Evolutionary conservation across 2,113 vertebrate genomes (phyloP).

Genomic region (Cepphus grylle): DNA sequence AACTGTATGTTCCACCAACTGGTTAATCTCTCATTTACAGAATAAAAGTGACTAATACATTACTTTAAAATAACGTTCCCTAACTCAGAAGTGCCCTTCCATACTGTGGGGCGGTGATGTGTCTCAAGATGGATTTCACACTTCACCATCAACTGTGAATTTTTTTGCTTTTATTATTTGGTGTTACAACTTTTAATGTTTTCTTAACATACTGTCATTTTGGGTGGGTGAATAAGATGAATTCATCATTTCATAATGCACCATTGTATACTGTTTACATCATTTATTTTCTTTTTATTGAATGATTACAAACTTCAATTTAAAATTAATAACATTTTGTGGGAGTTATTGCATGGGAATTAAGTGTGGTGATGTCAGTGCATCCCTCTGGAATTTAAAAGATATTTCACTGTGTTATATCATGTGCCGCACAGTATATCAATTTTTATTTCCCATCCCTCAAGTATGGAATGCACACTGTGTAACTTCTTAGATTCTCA

Average conservation of each 20-base stretch:
- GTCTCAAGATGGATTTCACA: slow-evolving; percentile 7
- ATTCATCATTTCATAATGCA: slow-evolving; percentile 50
- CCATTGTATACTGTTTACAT: slow-evolving; percentile 61
- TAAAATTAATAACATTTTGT: slow-evolving; percentile 69
- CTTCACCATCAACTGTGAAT: slow-evolving; percentile 18
- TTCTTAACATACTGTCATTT: slow-evolving; percentile 42
- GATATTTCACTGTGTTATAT: slow-evolving; percentile 77
- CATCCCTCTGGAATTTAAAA: slow-evolving; percentile 70
- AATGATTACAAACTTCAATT: slow-evolving; percentile 66
- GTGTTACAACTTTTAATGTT: slow-evolving; percentile 38
- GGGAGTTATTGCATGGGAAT: slow-evolving; percentile 67
- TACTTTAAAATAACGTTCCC: not conserved
- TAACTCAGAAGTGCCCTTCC: not conserved
- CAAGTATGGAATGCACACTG: slow-evolving; percentile 76
- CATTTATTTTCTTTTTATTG: slow-evolving; percentile 72
- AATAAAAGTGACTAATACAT: not conserved
- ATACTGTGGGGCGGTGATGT: not conserved
- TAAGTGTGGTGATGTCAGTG: slow-evolving; percentile 75
- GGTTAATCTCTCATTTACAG: not conserved
- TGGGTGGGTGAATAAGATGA: slow-evolving; percentile 28
- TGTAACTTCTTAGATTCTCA: slow-evolving; percentile 78
- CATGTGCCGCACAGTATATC: slow-evolving; percentile 78
- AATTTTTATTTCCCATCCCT: slow-evolving; percentile 82
- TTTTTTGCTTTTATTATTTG: slow-evolving; percentile 53
- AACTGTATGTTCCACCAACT: not conserved